Evolutionary conservation across 2,888 invertebrate genomes (phyloP), one percentile per base, ranked within the genome.

Genomic region (Teinopalpus imperialis): DNA sequence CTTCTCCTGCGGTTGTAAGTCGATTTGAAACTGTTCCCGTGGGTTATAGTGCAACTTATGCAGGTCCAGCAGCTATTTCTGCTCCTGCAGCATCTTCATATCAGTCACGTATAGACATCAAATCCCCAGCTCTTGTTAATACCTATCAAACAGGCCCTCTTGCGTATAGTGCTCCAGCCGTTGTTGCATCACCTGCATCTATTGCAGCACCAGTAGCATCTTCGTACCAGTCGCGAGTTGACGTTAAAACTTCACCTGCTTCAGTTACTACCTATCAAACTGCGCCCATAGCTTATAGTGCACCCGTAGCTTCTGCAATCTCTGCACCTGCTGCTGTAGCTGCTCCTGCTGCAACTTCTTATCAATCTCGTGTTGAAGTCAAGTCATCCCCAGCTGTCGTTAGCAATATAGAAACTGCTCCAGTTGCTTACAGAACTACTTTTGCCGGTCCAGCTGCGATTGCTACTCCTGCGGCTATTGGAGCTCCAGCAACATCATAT

Each of bases 281-380:
- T 12, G 58, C 63, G 5, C 60, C 68, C 2, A 45, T 66, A 0
- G 51, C 56, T 5, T 54, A 58, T 27, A 43, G 49, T 6, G 49
- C 61, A 0, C 59, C 65, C 2, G 42, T 57, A 4, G 30, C 76
- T 7, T 47, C 29, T 4, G 1, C 76, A 3, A 18, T 76, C 4
- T 65, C 76, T 20, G 60, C 74, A 24, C 75, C 77, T 57, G 65
- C 70, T 36, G 59, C 73, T 6, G 54, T 63, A 29, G 57, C 57
- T 34, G 51, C 54, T n/a, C 57, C 62, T n/a, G 61, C 64, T 4
- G 70, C 74, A 2, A 60, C 59, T 7, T 60, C 64, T 9, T 56
- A 54, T 24, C 66, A 63, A 39, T 65, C 67, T 18, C 61, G 69
- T 12, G 18, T 35, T 69, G 8, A 69, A 68, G 54, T 61, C 66